Evolutionary conservation across 2,888 invertebrate species (phyloP).

Genomic region (Sphinx pinastri): DNA sequence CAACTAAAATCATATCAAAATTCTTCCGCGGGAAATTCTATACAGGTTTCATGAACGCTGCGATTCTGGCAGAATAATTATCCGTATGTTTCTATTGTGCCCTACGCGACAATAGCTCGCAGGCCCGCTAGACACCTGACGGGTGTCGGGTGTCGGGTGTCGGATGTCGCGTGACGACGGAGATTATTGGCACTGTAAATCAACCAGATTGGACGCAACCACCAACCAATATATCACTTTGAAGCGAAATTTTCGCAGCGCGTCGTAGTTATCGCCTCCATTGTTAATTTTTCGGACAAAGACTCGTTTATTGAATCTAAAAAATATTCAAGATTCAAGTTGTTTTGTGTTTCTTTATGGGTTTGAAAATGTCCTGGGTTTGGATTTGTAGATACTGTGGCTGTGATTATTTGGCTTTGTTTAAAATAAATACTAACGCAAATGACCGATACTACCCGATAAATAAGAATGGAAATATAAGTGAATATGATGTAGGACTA

Average conservation of each 20-base stretch:
- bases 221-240: conserved; percentile 64
- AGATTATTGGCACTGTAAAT: conserved; percentile 77
- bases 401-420: too few relatives aligned
- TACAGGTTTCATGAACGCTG: neutral
- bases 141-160: conserved; percentile 42
- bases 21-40: neutral
- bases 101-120: conserved; percentile 58
- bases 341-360: neutral
- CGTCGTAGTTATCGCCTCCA: conserved; percentile 35
- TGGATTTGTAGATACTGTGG: too few relatives aligned
- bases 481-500: too few relatives aligned
- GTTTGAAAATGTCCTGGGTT: neutral
- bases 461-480: neutral
- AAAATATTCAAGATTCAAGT: too few relatives aligned
- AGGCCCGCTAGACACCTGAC: conserved; percentile 63
- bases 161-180: conserved; percentile 60
- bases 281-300: conserved; percentile 47
- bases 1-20: too few relatives aligned
- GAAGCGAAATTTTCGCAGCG: conserved; percentile 37
- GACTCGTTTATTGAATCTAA: too few relatives aligned
- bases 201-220: conserved; percentile 73
- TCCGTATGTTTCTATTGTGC: conserved; percentile 47
- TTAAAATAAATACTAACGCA: too few relatives aligned
- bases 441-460: too few relatives aligned
- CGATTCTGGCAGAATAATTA: neutral